A percentile compares a stretch with the other conserved stretches of the same genome.
These are phyloP conservation scores for Lasioglossum figueresi DNA, from an alignment of 2,888 invertebrate species.

Conservation along the genomic window DNA sequence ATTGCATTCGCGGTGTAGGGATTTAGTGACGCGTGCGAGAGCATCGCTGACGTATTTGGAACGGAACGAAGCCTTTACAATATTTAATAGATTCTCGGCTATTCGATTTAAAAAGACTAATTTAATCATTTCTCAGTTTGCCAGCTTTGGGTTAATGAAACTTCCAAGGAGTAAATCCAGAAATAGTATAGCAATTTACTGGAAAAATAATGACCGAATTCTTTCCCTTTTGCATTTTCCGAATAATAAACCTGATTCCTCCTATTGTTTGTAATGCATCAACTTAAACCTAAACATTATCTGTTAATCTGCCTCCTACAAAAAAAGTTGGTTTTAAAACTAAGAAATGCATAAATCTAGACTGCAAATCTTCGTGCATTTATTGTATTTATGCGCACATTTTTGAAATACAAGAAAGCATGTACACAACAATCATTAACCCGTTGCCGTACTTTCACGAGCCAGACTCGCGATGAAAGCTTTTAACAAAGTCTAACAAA, in stretches of 20 bases:
- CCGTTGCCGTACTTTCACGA: too few relatives aligned
- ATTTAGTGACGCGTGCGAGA: neutral
- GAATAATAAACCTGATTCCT: neutral
- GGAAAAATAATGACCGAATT: neutral
- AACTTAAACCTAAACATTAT: too few relatives aligned
- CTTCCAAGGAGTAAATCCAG: neutral
- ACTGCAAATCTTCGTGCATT: too few relatives aligned
- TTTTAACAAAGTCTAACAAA: too few relatives aligned
- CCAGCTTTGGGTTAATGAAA: neutral
- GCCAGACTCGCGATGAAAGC: too few relatives aligned
- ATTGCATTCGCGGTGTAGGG: neutral
- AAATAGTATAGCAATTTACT: neutral
- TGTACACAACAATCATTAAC: too few relatives aligned
- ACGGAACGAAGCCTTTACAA: constrained; percentile 1
- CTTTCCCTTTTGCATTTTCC: neutral
- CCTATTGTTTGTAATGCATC: too few relatives aligned
- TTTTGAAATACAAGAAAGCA: too few relatives aligned
- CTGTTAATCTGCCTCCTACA: too few relatives aligned
- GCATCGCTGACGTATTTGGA: constrained; percentile 1
- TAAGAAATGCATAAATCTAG: too few relatives aligned
- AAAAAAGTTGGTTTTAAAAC: too few relatives aligned
- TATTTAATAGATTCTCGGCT: neutral
- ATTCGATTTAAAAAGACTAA: neutral
- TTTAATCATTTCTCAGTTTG: neutral
- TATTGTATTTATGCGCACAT: too few relatives aligned